These are phyloP conservation scores for crab-eating macaque (Macaca fascicularis) DNA, from an alignment of 2,113 vertebrate genomes.

Conservation along the genomic window DNA sequence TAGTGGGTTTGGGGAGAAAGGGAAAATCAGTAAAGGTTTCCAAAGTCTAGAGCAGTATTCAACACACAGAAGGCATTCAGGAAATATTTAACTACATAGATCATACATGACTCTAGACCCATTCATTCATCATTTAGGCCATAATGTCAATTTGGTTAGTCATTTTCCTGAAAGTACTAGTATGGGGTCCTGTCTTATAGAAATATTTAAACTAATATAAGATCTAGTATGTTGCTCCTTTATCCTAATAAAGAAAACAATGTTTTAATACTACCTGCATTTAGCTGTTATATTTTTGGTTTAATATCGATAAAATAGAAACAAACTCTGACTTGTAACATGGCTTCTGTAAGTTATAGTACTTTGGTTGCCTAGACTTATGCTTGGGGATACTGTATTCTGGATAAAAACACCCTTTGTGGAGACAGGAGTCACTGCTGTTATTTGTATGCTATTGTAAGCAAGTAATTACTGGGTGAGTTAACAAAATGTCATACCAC, in stretches of 20 bases:
- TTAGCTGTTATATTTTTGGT: conserved; percentile 1
- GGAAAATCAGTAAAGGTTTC: background rate
- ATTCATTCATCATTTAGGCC: background rate
- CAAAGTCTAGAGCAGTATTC: background rate
- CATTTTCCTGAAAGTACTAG: background rate
- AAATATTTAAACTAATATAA: conserved; percentile 6
- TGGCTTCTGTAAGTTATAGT: background rate
- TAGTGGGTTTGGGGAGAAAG: background rate
- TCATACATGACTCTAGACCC: background rate
- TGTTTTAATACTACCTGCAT: background rate
- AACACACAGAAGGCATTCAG: background rate
- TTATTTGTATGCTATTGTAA: conserved; percentile 11
- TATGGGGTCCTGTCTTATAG: background rate
- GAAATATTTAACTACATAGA: background rate
- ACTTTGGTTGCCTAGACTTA: background rate
- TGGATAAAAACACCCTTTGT: background rate
- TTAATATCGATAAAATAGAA: conserved; percentile 31
- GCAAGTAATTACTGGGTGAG: background rate
- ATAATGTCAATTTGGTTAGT: background rate
- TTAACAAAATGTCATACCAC: background rate
- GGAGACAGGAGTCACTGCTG: background rate
- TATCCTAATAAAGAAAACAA: background rate
- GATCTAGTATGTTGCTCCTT: background rate
- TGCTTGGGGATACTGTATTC: background rate
- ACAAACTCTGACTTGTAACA: background rate